Base-by-base conservation (phyloP, 2,113 vertebrate species). In the Ageneiosus marmoratus region DNA sequence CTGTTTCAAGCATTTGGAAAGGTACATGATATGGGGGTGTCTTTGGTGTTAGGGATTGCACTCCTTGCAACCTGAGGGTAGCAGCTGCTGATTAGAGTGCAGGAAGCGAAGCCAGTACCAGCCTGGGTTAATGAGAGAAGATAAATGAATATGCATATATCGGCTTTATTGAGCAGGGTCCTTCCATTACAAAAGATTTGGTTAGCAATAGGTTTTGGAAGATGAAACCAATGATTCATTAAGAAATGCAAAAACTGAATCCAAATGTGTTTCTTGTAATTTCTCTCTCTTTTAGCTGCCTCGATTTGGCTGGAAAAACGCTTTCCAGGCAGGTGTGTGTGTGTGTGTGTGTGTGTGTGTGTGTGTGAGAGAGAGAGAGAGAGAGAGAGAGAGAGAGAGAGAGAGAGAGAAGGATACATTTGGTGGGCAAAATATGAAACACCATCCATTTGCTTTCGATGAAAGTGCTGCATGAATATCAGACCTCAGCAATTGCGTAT, bases 81-180 rank as follows among this genome's bases (percentile, higher is more conserved):
- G 74, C 79, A 70, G 87, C 89, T 88, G 87, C 85, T 91, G 91
- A 93, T 94, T 92, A 91, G 81, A 76, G 88, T 70, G 87, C 44
- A 76, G 77, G 88, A 86, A 88, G 86, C 87, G 86, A 88, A 85
- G 91, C 88, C 90, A 91, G 86, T 88, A 85, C 87, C 89, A 88
- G 89, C 89, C 88, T 88, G 88, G 84, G 89, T 88, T 89, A 89
- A 89, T 89, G 86, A 87, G 85, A 79, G 46, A 75, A 86, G 87
- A 87, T 90, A 84, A 89, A 89, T 90, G 81, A 90, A 86, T 74
- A 88, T 58, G 67, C 73, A 72, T 85, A 84, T 86, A 89, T 87
- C 81, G 88, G 85, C 82, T 84, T 88, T 89, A 90, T 90, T 90
- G 89, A 82, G 82, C 60, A 84, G 74, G 84, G 74, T 79, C 60